phyloP scores from a whole-genome alignment of 2,888 invertebrate genomes.

The Meiosimyza decipiens region DNA sequence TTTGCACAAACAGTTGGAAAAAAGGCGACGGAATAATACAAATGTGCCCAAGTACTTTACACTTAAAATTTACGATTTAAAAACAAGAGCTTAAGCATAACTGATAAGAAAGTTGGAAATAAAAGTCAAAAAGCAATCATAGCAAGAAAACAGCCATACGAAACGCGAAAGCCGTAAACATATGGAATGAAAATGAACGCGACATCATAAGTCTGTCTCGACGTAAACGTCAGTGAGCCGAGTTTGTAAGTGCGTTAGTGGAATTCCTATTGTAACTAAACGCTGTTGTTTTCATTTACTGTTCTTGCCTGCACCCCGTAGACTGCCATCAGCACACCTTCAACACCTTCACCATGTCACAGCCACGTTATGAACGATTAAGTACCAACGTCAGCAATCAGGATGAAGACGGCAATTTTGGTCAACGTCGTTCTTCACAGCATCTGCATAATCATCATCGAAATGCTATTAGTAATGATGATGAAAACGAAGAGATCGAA shows the following conservation, averaged over 20 bases:
- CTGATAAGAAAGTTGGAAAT: not conserved
- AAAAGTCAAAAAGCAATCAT: not conserved
- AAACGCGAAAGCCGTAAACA: not conserved
- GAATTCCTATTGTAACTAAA: not conserved
- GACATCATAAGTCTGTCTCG: too few species aligned
- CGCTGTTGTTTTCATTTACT: constrained; percentile 11
- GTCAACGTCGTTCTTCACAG: not conserved
- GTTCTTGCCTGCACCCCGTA: not conserved
- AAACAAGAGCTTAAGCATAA: not conserved
- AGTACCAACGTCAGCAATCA: constrained; percentile 47
- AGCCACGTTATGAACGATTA: constrained; percentile 63
- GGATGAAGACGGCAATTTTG: constrained; percentile 40
- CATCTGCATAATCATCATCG: constrained; percentile 4
- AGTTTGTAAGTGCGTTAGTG: too few species aligned
- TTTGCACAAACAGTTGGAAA: too few species aligned
- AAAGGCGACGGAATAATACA: not conserved
- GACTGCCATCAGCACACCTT: not conserved
- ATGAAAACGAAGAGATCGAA: constrained; percentile 58
- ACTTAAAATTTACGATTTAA: not conserved
- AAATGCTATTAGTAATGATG: constrained; percentile 49
- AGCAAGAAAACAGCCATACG: not conserved
- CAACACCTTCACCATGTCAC: constrained; percentile 43
- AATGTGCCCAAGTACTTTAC: too few species aligned
- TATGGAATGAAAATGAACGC: constrained; percentile 16
- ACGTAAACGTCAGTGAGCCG: too few species aligned